A percentile compares a stretch with the other conserved stretches of the same genome.
phyloP scores from a whole-genome alignment of 2,888 invertebrate species.

The Acleris literana region DNA sequence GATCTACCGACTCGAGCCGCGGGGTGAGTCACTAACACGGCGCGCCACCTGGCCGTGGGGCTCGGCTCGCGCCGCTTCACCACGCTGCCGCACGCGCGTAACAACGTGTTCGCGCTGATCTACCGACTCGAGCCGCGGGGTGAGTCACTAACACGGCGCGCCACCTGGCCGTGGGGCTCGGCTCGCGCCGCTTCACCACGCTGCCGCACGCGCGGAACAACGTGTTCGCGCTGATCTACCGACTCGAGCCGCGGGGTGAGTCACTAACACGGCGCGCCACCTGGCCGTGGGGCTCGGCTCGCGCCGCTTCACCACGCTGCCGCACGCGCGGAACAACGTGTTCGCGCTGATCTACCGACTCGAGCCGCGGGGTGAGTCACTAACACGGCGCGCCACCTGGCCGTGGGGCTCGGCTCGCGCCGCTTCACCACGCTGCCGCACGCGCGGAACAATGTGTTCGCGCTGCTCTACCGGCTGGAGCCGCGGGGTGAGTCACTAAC shows the following conservation, averaged over 20 bases:
- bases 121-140: slow-evolving; percentile 71
- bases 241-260: slow-evolving; percentile 67
- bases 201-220: slow-evolving; percentile 80
- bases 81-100: slow-evolving; percentile 81
- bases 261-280: not conserved
- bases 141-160: slow-evolving; percentile 40
- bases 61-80: slow-evolving; percentile 87
- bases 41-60: slow-evolving; percentile 91
- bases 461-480: slow-evolving; percentile 73
- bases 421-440: slow-evolving; percentile 83
- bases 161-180: slow-evolving; percentile 87
- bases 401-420: slow-evolving; percentile 90
- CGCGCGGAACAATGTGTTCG: slow-evolving; percentile 77
- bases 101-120: slow-evolving; percentile 74
- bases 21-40: slow-evolving; percentile 71
- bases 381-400: not conserved
- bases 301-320: slow-evolving; percentile 83
- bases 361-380: slow-evolving; percentile 60
- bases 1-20: slow-evolving; percentile 69
- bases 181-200: slow-evolving; percentile 85
- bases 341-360: slow-evolving; percentile 76
- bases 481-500: slow-evolving; percentile 56
- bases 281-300: slow-evolving; percentile 89
- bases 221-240: slow-evolving; percentile 75
- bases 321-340: slow-evolving; percentile 77